Percentiles rank a stretch among this genome's conserved stretches.
Evolutionary conservation across 92 coral and sea anemone genomes (phyloP).

Genomic region (Epizoanthus rinbou): DNA sequence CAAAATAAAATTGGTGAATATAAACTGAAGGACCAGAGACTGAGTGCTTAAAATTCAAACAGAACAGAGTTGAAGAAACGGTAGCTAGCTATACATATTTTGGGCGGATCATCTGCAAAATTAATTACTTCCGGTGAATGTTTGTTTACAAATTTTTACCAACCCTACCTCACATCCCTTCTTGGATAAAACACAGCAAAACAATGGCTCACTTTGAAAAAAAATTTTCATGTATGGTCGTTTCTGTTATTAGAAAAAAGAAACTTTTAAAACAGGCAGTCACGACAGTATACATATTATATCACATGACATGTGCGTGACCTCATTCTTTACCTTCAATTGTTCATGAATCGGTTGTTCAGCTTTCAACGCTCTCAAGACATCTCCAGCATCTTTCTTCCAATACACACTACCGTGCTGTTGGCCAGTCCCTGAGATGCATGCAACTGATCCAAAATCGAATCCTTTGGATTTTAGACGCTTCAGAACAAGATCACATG

Average conservation of each 20-base stretch:
- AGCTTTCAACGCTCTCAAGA: constrained; percentile 62
- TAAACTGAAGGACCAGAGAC: no score
- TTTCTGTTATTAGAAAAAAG: no score
- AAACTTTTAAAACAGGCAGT: no score
- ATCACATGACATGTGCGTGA: neutral
- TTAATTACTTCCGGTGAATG: neutral
- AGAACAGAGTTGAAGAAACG: no score
- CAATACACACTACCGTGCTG: constrained; percentile 99
- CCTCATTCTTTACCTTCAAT: constrained; percentile 61
- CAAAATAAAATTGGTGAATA: no score
- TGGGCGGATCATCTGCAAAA: neutral
- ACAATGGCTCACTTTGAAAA: no score
- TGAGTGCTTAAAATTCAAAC: no score
- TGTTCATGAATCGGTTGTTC: constrained; percentile 75
- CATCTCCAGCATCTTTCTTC: constrained; percentile 76
- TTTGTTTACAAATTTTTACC: no score
- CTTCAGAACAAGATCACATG: constrained; percentile 82
- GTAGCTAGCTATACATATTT: no score
- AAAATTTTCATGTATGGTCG: no score
- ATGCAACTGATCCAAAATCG: constrained; percentile 75
- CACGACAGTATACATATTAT: neutral
- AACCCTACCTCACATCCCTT: no score
- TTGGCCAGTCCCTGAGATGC: constrained; percentile 97
- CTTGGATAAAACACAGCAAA: no score
- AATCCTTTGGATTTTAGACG: constrained; percentile 73